These are phyloP conservation scores for Tiliacea aurago DNA, from an alignment of 2,888 invertebrate species.

Conservation along the genomic window DNA sequence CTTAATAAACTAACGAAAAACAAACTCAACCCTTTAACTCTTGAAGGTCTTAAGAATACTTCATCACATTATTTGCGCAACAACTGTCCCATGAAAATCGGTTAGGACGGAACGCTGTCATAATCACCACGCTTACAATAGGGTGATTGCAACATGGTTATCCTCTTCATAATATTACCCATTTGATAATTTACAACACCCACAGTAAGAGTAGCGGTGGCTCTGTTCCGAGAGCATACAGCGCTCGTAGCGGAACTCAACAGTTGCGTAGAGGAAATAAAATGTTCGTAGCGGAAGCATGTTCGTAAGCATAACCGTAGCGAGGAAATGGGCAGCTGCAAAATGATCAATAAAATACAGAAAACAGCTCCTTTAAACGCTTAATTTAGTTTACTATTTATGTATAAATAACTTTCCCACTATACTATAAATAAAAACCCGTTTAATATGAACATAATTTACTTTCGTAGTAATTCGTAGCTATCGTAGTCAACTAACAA, in stretches of 20 bases:
- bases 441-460: not conserved
- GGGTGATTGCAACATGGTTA: too few species aligned
- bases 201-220: not conserved
- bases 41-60: not conserved
- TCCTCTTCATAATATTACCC: not conserved
- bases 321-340: not conserved
- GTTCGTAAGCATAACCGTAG: conserved; percentile 33
- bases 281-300: conserved; percentile 24
- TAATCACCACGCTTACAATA: not conserved
- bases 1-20: not conserved
- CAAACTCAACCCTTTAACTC: not conserved
- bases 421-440: conserved; percentile 13
- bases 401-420: not conserved
- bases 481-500: not conserved
- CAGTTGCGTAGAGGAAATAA: conserved; percentile 2
- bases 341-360: not conserved
- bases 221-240: too few species aligned
- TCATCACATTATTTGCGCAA: not conserved
- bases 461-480: conserved; percentile 14
- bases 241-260: conserved; percentile 14
- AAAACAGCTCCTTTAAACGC: not conserved
- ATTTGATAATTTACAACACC: not conserved
- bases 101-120: not conserved
- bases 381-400: not conserved
- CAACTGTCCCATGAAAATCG: too few species aligned